Evolutionary conservation across 2,113 vertebrate species (phyloP), one percentile per base, ranked within the genome.

Genomic region (Peromyscus californicus): DNA sequence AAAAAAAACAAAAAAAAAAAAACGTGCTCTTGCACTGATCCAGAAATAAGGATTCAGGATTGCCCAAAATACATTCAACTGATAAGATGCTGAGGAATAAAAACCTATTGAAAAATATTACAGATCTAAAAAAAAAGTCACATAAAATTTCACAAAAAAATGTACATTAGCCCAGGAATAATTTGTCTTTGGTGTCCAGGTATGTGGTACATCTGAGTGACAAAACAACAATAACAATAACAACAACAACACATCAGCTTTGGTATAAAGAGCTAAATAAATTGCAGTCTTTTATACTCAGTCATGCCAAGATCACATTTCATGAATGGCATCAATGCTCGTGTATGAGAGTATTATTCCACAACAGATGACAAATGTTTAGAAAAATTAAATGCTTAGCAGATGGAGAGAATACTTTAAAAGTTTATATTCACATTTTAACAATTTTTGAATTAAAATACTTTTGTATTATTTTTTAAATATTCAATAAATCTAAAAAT

Each of bases 401-500:
- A 75, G 5, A 33, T 75, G 31, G 89, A 93, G 10, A 26, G 42
- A 72, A 7, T 7, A 65, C 22, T 82, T 97, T 94, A 57, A 91
- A 95, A 93, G 45, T 94, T 80, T 8, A 91, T 4, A 83, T 94
- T 82, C 15, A 75, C 1, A 80, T 63, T 97, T 96, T 91, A 89
- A 86, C 16, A 54, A 69, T 17, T n/a, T 45, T 84, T 42, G 12
- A 94, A 78, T 10, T 82, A 75, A 85, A 36, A 70, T 89, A 17
- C 4, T 79, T 45, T 42, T 63, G 86, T 13, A 16, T 2, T 31
- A 36, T 33, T 94, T 7, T 83, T 9, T 61, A n/a, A 70, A 86
- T 63, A 19, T 36, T 95, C 48, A 15, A 21, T 95, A 95, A 96
- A 65, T 79, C 97, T 67, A 24, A 95, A 96, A 94, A 54, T 1